Evolutionary conservation across 1,140 invertebrate species (phyloP).

Genomic region (Tetragnatha versicolor): DNA sequence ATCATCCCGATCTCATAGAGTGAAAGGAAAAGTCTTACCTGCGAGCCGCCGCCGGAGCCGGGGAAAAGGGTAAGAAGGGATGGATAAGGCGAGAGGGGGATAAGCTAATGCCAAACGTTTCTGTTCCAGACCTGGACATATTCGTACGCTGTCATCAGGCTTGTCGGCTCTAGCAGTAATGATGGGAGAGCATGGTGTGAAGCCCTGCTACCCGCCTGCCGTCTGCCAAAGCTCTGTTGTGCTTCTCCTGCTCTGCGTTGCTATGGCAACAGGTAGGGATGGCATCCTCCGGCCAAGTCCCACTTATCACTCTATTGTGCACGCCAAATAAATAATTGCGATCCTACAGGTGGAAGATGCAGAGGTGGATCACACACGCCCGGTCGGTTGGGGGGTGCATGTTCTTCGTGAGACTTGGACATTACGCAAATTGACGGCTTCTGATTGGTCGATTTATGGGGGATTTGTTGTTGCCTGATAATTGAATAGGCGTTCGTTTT

Average conservation of each 20-base stretch:
- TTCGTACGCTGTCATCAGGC: conserved; percentile 10
- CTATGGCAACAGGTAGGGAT: conserved; percentile 45
- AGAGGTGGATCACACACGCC: neutral
- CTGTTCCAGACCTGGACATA: conserved; percentile 39
- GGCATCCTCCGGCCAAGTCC: conserved; percentile 26
- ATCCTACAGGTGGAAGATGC: neutral
- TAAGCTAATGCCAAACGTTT: conserved; percentile 23
- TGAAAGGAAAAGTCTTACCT: conserved; percentile 26
- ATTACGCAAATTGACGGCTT: no score
- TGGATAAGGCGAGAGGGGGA: conserved; percentile 20
- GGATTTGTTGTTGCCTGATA: no score
- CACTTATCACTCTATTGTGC: neutral
- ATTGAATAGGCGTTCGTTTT: no score
- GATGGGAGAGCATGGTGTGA: conserved; percentile 28
- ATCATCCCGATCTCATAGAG: neutral
- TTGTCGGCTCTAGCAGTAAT: conserved; percentile 7
- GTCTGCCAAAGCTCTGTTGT: conserved; percentile 30
- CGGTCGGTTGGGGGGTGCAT: neutral
- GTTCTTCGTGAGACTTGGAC: neutral
- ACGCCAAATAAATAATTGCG: conserved; percentile 22
- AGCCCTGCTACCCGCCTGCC: conserved; percentile 3
- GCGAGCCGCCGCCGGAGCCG: no score
- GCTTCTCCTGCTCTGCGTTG: conserved; percentile 41
- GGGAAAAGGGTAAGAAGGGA: no score
- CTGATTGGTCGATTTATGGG: no score